phyloP scores from a whole-genome alignment of 2,113 vertebrate species.

The Xenopus laevis region DNA sequence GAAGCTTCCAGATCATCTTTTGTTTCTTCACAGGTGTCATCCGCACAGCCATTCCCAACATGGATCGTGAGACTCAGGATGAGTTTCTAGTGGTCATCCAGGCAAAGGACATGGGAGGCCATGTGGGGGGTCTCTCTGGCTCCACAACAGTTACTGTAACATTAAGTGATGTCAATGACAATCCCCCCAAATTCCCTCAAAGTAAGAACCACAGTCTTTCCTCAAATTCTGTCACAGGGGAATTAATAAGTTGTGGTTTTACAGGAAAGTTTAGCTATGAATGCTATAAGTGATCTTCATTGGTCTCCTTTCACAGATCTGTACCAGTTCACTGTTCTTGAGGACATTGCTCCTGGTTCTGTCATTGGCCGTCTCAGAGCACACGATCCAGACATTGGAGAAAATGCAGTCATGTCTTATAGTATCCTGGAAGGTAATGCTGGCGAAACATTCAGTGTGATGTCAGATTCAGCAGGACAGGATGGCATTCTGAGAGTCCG shows the following conservation, averaged over 20 bases:
- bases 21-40: slow-evolving; percentile 69
- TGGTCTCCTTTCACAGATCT: slow-evolving; percentile 50
- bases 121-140: slow-evolving; percentile 82
- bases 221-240: background rate
- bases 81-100: slow-evolving; percentile 83
- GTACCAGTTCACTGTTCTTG: slow-evolving; percentile 82
- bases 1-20: background rate
- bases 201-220: slow-evolving; percentile 73
- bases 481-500: slow-evolving; percentile 81
- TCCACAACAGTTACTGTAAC: slow-evolving; percentile 81
- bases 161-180: slow-evolving; percentile 86
- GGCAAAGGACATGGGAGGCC: slow-evolving; percentile 90
- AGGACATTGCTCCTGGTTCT: slow-evolving; percentile 75
- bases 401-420: slow-evolving; percentile 81
- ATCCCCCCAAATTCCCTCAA: slow-evolving; percentile 96
- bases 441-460: slow-evolving; percentile 80
- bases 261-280: too few species aligned
- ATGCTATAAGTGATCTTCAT: too few species aligned
- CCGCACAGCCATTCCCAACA: slow-evolving; percentile 83
- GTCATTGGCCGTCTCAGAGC: slow-evolving; percentile 81
- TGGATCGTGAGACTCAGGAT: slow-evolving; percentile 86
- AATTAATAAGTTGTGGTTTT: too few species aligned
- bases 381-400: slow-evolving; percentile 79
- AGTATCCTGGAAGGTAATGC: slow-evolving; percentile 82
- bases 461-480: slow-evolving; percentile 66